Evolutionary conservation across 2,113 vertebrate genomes (phyloP), one percentile per base, ranked within the genome.

Genomic region (Gadus chalcogrammus): DNA sequence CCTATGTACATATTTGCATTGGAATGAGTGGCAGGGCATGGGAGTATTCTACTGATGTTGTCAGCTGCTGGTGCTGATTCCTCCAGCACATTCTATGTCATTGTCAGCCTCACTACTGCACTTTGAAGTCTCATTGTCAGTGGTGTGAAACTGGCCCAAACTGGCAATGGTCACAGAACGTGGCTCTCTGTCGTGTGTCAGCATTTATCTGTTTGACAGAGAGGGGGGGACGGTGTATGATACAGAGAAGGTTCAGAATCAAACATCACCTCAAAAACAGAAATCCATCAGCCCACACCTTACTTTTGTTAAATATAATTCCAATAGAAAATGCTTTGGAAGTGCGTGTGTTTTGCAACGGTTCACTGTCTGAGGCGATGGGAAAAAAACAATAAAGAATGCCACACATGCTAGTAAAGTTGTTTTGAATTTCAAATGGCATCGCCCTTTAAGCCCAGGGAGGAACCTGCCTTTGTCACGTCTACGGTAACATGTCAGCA

Each of bases 381-480:
- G 42, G 42, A 48, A 48, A 48, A 48, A 61, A 69, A 27, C 12
- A 65, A 64, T 48, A 3, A 60, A 52, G 73, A 85, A 79, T 74
- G 82, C 48, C 48, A 65, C 67, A 13, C 74, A 67, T 67, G 74
- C 73, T 74, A 28, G 42, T 48, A 69, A 78, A 82, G 79, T 69
- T 83, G 61, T 35, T 60, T 16, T 9, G 71, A 71, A 85, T 81
- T 84, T 85, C 66, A 78, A 73, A 72, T 24, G 68, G 78, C 56
- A 80, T 80, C 78, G 82, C 78, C 5, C 9, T 17, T 76, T 88
- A 84, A 87, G 42, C 42, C 88, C 83, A 82, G 55, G 72, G 80
- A 80, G 83, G 83, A 88, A 87, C 85, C 75, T 73, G 78, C 67
- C 83, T 84, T 88, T 86, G 88, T 89, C 83, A 65, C 58, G 48